phyloP scores from a whole-genome alignment of 2,113 vertebrate species.

The Probosciger aterrimus region DNA sequence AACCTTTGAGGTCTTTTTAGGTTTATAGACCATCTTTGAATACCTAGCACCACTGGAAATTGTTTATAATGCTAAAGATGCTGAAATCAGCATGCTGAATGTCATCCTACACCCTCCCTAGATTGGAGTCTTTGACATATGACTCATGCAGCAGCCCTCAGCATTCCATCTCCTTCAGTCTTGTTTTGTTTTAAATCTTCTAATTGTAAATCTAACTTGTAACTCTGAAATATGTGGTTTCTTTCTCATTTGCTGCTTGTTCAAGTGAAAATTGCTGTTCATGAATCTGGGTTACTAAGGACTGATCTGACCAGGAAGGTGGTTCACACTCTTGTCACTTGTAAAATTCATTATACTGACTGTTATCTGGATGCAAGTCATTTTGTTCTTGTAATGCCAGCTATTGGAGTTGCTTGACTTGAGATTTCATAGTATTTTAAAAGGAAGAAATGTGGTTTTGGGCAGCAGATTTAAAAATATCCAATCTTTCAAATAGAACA shows the following conservation, averaged over 20 bases:
- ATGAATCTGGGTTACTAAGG: background rate
- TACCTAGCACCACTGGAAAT: background rate
- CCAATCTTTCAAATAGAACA: background rate
- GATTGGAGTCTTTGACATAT: background rate
- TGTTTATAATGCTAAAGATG: background rate
- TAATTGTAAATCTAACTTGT: background rate
- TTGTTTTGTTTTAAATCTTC: background rate
- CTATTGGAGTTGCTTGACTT: background rate
- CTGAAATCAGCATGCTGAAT: background rate
- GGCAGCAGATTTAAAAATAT: background rate
- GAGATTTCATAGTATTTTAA: background rate
- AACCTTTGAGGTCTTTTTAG: background rate
- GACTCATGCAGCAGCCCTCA: background rate
- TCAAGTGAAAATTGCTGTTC: background rate
- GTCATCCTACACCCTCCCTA: background rate
- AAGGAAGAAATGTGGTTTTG: background rate
- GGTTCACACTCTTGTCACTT: background rate
- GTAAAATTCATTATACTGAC: background rate
- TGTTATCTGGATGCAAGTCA: background rate
- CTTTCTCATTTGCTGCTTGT: background rate
- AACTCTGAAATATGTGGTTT: background rate
- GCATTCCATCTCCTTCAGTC: background rate
- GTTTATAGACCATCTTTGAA: background rate
- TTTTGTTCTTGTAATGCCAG: background rate
- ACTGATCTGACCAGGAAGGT: background rate